These are phyloP conservation scores for Euplagia quadripunctaria DNA, from an alignment of 2,888 invertebrate genomes.

Conservation along the genomic window DNA sequence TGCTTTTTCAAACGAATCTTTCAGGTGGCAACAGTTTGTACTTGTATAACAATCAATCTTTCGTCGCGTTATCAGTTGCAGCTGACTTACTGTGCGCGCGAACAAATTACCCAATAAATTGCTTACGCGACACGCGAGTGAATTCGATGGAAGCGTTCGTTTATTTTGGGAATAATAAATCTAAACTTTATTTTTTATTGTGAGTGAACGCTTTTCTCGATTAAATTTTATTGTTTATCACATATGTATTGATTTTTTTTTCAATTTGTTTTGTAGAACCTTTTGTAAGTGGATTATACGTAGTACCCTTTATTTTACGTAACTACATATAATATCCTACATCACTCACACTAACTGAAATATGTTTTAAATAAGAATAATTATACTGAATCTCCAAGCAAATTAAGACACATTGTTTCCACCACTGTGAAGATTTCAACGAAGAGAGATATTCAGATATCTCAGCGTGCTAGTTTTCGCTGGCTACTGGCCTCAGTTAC, in stretches of 20 bases:
- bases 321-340: no score
- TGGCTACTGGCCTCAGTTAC: no score
- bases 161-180: background rate
- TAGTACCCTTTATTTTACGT: background rate
- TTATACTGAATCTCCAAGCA: no score
- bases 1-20: background rate
- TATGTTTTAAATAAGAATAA: no score
- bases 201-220: background rate
- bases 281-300: no score
- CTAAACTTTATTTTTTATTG: background rate
- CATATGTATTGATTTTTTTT: background rate
- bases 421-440: no score
- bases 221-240: background rate
- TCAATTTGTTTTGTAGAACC: background rate
- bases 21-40: slow-evolving; percentile 46
- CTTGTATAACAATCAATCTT: slow-evolving; percentile 62
- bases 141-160: slow-evolving; percentile 39
- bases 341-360: no score
- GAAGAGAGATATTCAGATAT: no score
- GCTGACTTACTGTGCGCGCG: slow-evolving; percentile 63
- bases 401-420: no score
- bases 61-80: slow-evolving; percentile 65
- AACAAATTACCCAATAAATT: slow-evolving; percentile 71
- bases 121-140: slow-evolving; percentile 53
- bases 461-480: no score